Base-by-base conservation (phyloP, 2,888 invertebrate species). In the Drosophila fungiperda region DNA sequence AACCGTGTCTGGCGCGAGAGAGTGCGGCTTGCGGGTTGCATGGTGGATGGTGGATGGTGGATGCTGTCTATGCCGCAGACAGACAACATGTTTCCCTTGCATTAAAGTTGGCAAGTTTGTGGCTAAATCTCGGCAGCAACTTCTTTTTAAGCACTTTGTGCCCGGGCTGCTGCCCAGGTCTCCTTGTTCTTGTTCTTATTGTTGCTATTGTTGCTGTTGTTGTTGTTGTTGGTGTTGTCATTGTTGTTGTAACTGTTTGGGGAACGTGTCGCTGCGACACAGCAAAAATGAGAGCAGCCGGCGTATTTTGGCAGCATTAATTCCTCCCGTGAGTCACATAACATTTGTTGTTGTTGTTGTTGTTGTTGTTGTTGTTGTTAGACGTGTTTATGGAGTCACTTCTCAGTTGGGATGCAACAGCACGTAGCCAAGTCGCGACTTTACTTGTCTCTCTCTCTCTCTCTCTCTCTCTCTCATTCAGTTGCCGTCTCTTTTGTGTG, bases 251-350 rank as follows among this genome's bases (percentile, higher is more conserved):
- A 72, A 69, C 72, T 82, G 76, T 79, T 83, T 82, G 82, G 85
- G 82, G 60, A 76, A 83, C 82, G 87, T 87, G 85, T 73, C 73
- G 48, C 73, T 48, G 66, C 55, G 72, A 72, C 55, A 59, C 50
- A 63, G 60, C 59, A 57, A 54, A 70, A 84, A 70, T 73, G 63
- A 77, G 68, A 61, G 72, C 80, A 75, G 71, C 55, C 76, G 80
- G 66, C 65, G 73, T 70, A 82, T 87, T 84, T 85, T 82, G 80
- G 84, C 76, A 80, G 88, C 88, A 84, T 87, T 85, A 86, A 85
- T 85, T 86, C 78, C 75, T 83, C 88, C 88, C 86, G 80, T 76
- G 84, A 75, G 84, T 68, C 88, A 78, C 86, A 88, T 87, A 85
- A 82, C 75, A 64, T 66, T 17, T 42, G 50, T 35, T 48, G 49